Conservation (phyloP, 1,140 invertebrate genomes). For the Bombus terrestris region DNA sequence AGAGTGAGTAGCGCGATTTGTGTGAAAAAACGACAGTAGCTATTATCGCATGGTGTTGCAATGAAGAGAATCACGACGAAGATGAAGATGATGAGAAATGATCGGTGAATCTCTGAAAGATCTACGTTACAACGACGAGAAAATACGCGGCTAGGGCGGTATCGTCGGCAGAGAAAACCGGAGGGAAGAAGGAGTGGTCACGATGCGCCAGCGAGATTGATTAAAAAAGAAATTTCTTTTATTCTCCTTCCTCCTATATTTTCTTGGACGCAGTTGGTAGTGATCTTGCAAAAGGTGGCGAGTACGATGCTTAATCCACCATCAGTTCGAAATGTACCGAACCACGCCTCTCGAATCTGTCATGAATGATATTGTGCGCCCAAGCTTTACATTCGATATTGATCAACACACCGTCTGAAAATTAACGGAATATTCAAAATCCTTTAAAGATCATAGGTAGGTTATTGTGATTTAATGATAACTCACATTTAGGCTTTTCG, state of each 20-base stretch:
- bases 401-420: constrained; percentile 92
- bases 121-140: constrained; percentile 25
- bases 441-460: too few relatives aligned
- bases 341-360: constrained; percentile 93
- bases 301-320: constrained; percentile 89
- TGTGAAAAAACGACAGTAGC: constrained; percentile 25
- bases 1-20: constrained; percentile 28
- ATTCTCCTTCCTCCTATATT: constrained; percentile 51
- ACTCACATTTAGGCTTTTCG: constrained; percentile 90
- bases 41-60: background rate
- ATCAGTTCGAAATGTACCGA: constrained; percentile 98
- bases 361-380: constrained; percentile 95
- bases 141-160: constrained; percentile 54
- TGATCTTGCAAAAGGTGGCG: constrained; percentile 63
- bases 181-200: constrained; percentile 64
- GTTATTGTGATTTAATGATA: background rate
- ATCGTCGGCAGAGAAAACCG: constrained; percentile 61
- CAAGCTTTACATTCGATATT: constrained; percentile 98
- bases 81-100: constrained; percentile 20
- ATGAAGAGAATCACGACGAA: constrained; percentile 14
- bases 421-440: background rate
- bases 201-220: constrained; percentile 61
- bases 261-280: constrained; percentile 66
- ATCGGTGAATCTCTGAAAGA: constrained; percentile 5
- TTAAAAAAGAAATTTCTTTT: constrained; percentile 65